phyloP scores from a whole-genome alignment of 2,113 vertebrate genomes.

The Kobus ellipsiprymnus region DNA sequence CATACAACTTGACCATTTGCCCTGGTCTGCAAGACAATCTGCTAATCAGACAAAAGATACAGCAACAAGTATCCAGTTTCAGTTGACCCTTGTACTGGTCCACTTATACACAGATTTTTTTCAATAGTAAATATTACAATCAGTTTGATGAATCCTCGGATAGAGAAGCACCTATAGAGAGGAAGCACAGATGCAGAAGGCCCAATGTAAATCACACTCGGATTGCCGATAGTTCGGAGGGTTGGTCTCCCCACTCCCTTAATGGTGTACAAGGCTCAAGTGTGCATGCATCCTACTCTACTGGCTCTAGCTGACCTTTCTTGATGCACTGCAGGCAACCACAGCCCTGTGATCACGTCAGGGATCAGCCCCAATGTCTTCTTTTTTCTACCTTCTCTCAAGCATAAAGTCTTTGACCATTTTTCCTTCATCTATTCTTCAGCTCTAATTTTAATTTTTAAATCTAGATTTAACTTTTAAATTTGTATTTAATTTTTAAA shows the following conservation, averaged over 20 bases:
- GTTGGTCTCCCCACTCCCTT: neutral
- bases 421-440: neutral
- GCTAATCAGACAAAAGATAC: neutral
- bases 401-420: neutral
- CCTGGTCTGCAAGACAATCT: neutral
- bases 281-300: neutral
- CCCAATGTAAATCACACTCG: neutral
- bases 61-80: neutral
- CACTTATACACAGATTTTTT: neutral
- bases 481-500: too few species aligned
- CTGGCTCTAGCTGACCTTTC: neutral
- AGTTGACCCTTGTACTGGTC: neutral
- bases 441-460: neutral
- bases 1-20: neutral
- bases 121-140: neutral
- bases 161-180: neutral
- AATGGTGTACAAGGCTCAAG: too few species aligned
- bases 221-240: fast-evolving
- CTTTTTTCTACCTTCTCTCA: neutral
- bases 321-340: neutral
- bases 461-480: neutral
- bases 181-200: neutral
- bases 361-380: neutral
- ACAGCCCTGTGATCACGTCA: neutral
- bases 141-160: neutral